Evolutionary conservation across 2,888 invertebrate genomes (phyloP).

Genomic region (Eurytoma californica): DNA sequence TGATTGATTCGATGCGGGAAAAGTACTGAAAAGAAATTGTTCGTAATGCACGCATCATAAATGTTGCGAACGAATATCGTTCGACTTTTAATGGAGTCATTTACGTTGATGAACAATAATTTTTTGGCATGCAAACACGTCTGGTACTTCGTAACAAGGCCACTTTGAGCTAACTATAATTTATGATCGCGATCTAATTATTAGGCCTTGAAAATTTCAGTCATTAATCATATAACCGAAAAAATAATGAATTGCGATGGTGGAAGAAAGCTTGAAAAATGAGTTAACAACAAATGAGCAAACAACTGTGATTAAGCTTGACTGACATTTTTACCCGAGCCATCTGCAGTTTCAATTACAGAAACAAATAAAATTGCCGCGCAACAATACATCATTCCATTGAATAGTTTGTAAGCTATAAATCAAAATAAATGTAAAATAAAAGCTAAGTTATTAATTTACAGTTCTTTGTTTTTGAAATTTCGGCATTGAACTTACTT

Average conservation of each 20-base stretch:
- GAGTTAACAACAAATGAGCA: constrained; percentile 24
- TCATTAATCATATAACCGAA: constrained; percentile 33
- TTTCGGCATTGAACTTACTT: too few species aligned
- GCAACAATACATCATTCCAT: too few species aligned
- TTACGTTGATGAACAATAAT: constrained; percentile 29
- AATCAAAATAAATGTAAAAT: too few species aligned
- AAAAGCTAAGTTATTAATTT: too few species aligned
- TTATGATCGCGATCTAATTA: constrained; percentile 45
- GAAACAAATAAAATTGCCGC: neutral
- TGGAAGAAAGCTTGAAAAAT: constrained; percentile 30
- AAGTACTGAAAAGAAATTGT: neutral
- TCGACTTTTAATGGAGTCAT: constrained; percentile 32
- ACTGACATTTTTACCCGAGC: neutral
- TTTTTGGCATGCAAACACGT: constrained; percentile 7
- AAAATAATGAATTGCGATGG: neutral
- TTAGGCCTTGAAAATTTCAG: constrained; percentile 31
- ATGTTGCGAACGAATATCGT: constrained; percentile 14
- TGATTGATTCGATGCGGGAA: neutral
- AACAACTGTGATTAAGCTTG: constrained; percentile 28
- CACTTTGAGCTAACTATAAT: constrained; percentile 7
- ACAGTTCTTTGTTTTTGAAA: too few species aligned
- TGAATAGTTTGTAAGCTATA: too few species aligned
- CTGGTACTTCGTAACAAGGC: neutral
- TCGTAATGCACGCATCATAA: constrained; percentile 18
- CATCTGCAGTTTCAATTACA: constrained; percentile 11